phyloP scores from a whole-genome alignment of 1,140 invertebrate genomes.

The Drosophila elegans region DNA sequence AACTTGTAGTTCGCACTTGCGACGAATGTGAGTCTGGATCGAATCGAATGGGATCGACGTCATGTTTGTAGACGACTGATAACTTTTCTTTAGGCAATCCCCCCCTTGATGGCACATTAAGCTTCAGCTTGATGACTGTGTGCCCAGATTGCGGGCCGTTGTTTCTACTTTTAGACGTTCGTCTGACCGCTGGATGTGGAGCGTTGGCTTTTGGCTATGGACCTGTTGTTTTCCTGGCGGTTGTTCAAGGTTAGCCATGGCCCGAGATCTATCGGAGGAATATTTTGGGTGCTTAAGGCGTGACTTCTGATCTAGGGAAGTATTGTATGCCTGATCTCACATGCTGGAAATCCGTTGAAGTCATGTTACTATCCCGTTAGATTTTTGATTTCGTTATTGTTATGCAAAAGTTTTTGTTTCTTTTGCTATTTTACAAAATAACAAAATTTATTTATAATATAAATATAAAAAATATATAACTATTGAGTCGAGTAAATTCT shows the following conservation, averaged over 20 bases:
- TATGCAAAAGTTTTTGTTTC: too few relatives aligned
- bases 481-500: neutral
- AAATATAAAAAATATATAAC: too few relatives aligned
- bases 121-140: conserved; percentile 68
- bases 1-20: conserved; percentile 40
- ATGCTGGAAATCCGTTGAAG: neutral
- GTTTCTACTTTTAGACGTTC: conserved; percentile 32
- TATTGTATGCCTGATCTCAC: neutral
- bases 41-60: conserved; percentile 52
- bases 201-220: conserved; percentile 16
- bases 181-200: conserved; percentile 17
- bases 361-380: neutral
- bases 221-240: conserved; percentile 23
- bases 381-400: too few relatives aligned
- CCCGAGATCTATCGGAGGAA: conserved; percentile 18
- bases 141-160: conserved; percentile 54
- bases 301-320: conserved; percentile 17
- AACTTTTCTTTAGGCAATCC: conserved; percentile 78
- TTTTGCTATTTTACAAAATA: too few relatives aligned
- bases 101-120: conserved; percentile 80
- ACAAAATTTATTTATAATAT: too few relatives aligned
- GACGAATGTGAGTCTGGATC: conserved; percentile 28
- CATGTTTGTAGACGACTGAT: conserved; percentile 61
- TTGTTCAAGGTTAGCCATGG: conserved; percentile 40
- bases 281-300: conserved; percentile 8